Evolutionary conservation across 2,888 invertebrate genomes (phyloP).

Genomic region (Anarsia innoxiella): DNA sequence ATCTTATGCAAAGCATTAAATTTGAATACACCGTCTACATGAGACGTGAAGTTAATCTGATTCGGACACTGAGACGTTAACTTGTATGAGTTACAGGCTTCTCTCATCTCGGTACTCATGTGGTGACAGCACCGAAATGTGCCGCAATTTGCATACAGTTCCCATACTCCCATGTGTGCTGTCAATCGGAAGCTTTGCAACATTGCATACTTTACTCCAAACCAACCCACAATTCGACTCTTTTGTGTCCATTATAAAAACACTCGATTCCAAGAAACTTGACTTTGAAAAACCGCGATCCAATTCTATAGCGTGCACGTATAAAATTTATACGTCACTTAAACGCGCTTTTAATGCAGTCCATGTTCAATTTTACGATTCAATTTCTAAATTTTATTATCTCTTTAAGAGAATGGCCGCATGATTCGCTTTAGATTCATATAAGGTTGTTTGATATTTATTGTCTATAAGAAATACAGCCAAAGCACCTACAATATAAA

Average conservation of each 20-base stretch:
- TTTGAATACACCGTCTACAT: too few relatives aligned
- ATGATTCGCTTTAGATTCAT: not conserved
- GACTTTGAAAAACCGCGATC: conserved; percentile 3
- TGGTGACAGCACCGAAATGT: conserved; percentile 44
- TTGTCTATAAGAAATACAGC: not conserved
- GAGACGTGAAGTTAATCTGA: too few relatives aligned
- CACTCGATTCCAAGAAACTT: conserved; percentile 3
- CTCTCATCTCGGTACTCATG: conserved; percentile 13
- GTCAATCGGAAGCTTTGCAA: conserved; percentile 34
- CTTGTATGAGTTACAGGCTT: too few relatives aligned
- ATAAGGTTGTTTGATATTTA: not conserved
- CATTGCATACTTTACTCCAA: conserved; percentile 31
- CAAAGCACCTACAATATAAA: not conserved
- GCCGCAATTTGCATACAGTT: conserved; percentile 53
- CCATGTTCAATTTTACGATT: not conserved
- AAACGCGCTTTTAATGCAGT: too few relatives aligned
- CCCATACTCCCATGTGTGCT: conserved; percentile 52
- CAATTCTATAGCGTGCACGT: conserved; percentile 1
- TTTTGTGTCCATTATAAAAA: conserved; percentile 16
- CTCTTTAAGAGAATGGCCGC: not conserved
- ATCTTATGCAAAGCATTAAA: too few relatives aligned
- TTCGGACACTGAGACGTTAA: too few relatives aligned
- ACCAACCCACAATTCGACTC: conserved; percentile 20
- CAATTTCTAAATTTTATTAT: not conserved
- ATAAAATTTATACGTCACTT: too few relatives aligned